These are phyloP conservation scores for Polyommatus icarus DNA, from an alignment of 2,888 invertebrate genomes.

Conservation along the genomic window DNA sequence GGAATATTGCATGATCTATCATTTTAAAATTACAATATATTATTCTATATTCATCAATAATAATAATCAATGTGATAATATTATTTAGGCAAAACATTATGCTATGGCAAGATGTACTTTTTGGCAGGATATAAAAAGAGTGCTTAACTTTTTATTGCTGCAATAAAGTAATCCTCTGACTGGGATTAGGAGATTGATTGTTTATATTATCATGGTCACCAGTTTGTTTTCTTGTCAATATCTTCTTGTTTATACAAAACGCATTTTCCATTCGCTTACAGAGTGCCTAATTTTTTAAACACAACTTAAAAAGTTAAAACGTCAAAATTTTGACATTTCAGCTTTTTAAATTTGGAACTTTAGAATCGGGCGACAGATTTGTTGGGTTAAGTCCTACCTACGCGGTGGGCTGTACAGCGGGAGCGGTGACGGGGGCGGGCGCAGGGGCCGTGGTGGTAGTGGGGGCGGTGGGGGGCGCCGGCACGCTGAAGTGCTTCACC, in stretches of 20 bases:
- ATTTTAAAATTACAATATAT: neutral
- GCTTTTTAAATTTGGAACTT: no score
- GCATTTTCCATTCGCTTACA: no score
- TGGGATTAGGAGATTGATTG: no score
- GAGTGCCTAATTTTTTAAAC: no score
- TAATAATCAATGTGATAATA: neutral
- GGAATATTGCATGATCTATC: neutral
- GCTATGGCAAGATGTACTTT: slow-evolving; percentile 4
- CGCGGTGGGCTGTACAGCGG: slow-evolving; percentile 30
- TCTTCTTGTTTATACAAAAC: no score
- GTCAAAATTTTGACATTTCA: no score
- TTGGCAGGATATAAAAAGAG: neutral
- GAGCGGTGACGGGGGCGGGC: slow-evolving; percentile 36
- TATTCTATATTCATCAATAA: neutral
- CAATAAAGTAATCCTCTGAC: neutral
- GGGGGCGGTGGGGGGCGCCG: slow-evolving; percentile 56
- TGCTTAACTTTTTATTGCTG: neutral
- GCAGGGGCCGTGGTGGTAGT: slow-evolving; percentile 37
- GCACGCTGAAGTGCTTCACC: slow-evolving; percentile 96
- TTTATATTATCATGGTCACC: no score
- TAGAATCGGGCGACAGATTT: no score
- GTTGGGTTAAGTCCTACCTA: neutral
- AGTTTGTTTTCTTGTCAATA: no score
- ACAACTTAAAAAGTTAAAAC: no score
- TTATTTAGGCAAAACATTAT: neutral